These are phyloP conservation scores for Tauraco hartlaubi DNA, from an alignment of 2,797 vertebrate species.

Conservation along the genomic window DNA sequence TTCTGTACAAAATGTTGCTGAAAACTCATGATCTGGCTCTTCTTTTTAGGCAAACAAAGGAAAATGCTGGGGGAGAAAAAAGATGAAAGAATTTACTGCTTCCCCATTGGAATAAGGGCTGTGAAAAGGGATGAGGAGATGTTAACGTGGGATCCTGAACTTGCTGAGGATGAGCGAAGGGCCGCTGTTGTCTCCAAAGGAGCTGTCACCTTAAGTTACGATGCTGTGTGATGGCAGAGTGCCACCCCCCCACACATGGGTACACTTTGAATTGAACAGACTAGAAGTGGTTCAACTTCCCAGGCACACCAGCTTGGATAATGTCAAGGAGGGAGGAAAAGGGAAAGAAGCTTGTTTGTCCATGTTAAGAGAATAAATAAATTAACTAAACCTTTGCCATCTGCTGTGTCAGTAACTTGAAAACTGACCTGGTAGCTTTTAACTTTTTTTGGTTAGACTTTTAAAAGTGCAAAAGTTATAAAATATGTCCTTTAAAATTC, in stretches of 20 bases:
- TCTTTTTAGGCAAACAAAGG: constrained; percentile 4
- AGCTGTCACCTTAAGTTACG: constrained; percentile 13
- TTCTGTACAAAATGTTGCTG: constrained; percentile 11
- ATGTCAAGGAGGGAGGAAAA: background rate
- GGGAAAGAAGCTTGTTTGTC: background rate
- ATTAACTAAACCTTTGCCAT: background rate
- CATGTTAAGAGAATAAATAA: background rate
- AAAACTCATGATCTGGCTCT: constrained; percentile 23
- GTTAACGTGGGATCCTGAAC: background rate
- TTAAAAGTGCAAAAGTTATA: background rate
- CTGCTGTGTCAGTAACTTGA: background rate
- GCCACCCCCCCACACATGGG: background rate
- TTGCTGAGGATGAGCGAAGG: background rate
- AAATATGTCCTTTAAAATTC: background rate
- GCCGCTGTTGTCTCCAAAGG: background rate
- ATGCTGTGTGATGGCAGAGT: background rate
- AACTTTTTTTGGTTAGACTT: background rate
- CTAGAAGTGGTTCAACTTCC: background rate
- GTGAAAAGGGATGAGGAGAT: background rate
- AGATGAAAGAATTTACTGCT: background rate
- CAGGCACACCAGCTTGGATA: background rate
- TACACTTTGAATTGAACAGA: background rate
- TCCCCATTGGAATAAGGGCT: background rate
- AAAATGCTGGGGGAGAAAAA: background rate
- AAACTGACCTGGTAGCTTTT: background rate